Percentiles rank a stretch among this genome's conserved stretches.
Conservation (phyloP, 2,888 invertebrate species). For the Oscheius sp. region DNA sequence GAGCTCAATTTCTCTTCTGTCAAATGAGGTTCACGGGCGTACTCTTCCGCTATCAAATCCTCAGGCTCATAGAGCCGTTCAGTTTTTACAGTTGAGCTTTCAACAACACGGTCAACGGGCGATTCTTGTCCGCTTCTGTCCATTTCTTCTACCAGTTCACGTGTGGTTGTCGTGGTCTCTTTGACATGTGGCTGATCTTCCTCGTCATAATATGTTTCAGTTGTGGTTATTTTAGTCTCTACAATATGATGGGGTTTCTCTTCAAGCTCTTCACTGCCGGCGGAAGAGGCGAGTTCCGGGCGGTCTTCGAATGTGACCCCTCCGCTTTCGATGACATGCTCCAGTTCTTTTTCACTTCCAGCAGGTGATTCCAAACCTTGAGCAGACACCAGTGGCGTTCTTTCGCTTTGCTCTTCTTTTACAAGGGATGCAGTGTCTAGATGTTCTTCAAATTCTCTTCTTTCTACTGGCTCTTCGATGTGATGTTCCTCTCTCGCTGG, state of each 20-base stretch:
- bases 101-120: too few species aligned
- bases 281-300: too few species aligned
- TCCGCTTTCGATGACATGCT: too few species aligned
- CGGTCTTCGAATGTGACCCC: too few species aligned
- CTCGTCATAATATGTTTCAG: conserved; percentile 9
- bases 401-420: too few species aligned
- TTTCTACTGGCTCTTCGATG: conserved; percentile 30
- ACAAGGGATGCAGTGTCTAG: background rate
- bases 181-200: background rate
- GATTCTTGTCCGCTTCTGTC: background rate
- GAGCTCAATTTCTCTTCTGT: background rate
- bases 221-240: conserved; percentile 3
- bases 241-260: background rate
- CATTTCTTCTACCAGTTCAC: too few species aligned
- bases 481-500: background rate
- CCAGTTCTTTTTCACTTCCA: too few species aligned
- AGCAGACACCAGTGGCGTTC: too few species aligned
- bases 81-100: background rate
- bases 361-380: too few species aligned
- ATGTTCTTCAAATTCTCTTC: conserved; percentile 26
- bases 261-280: background rate
- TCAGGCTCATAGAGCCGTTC: background rate
- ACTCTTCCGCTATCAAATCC: too few species aligned
- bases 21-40: too few species aligned
- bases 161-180: background rate